phyloP scores from a whole-genome alignment of 2,888 invertebrate genomes.

The Pristionchus maxplancki region DNA sequence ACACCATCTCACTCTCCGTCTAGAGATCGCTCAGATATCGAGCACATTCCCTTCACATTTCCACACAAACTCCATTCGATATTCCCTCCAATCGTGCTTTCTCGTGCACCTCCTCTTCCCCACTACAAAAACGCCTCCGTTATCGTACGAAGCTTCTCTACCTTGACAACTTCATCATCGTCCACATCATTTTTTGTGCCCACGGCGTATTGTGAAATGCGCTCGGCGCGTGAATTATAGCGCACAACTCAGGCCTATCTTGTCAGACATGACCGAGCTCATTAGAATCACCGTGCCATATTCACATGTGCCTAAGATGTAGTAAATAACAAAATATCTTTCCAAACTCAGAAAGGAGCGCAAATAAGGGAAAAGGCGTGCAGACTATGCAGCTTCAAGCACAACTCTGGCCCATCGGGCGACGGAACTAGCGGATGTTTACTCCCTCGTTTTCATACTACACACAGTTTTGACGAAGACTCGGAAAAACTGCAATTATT shows the following conservation, averaged over 20 bases:
- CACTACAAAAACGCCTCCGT: neutral
- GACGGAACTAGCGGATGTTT: neutral
- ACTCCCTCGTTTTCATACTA: no score
- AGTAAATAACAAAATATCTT: neutral
- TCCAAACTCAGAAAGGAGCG: neutral
- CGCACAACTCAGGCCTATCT: slow-evolving; percentile 3
- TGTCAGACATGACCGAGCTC: no score
- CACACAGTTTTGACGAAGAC: no score
- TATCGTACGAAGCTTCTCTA: neutral
- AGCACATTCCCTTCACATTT: neutral
- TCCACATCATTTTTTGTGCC: neutral
- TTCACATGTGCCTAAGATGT: neutral
- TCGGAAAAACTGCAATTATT: no score
- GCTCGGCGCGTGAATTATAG: neutral
- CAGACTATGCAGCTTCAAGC: neutral
- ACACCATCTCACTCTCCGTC: neutral
- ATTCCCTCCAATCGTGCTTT: neutral
- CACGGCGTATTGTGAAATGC: no score
- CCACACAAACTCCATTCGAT: neutral
- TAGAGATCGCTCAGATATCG: neutral
- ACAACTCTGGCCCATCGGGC: neutral
- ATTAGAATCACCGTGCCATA: no score
- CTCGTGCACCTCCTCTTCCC: neutral
- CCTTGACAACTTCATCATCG: neutral
- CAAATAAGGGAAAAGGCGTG: neutral